Evolutionary conservation across 2,888 invertebrate species (phyloP).

Genomic region (Amiota minor): DNA sequence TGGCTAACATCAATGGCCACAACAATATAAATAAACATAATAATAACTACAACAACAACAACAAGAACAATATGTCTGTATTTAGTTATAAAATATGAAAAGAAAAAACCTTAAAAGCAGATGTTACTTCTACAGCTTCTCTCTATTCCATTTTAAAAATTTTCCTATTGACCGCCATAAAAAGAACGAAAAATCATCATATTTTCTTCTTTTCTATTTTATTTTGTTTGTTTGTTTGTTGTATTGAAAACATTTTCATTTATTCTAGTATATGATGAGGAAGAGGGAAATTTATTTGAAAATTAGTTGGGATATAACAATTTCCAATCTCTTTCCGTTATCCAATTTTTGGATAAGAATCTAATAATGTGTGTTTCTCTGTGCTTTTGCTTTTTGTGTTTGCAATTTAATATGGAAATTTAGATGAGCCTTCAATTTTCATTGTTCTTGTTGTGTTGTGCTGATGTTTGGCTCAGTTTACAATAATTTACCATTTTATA

Average conservation of each 20-base stretch:
- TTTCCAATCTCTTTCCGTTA: background rate
- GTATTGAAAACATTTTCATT: background rate
- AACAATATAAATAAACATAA: background rate
- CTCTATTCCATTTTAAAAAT: no score
- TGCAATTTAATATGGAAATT: slow-evolving; percentile 68
- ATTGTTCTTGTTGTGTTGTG: slow-evolving; percentile 4
- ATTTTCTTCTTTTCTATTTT: background rate
- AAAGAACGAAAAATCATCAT: no score
- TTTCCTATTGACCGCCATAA: background rate
- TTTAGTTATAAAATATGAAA: slow-evolving; percentile 1
- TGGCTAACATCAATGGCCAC: background rate
- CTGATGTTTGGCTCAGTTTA: background rate
- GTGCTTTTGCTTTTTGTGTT: slow-evolving; percentile 27
- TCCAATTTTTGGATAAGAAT: no score
- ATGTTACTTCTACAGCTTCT: background rate
- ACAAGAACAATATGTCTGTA: background rate
- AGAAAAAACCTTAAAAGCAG: background rate
- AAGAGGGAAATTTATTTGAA: no score
- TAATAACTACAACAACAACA: background rate
- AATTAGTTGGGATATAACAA: no score
- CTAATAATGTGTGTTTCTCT: background rate
- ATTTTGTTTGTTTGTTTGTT: no score
- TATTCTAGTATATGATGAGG: background rate
- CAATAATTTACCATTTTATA: slow-evolving; percentile 6
- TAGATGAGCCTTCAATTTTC: slow-evolving; percentile 29